Base-by-base conservation (phyloP, 2,797 vertebrate genomes). In the Hippocampus kuda region DNA sequence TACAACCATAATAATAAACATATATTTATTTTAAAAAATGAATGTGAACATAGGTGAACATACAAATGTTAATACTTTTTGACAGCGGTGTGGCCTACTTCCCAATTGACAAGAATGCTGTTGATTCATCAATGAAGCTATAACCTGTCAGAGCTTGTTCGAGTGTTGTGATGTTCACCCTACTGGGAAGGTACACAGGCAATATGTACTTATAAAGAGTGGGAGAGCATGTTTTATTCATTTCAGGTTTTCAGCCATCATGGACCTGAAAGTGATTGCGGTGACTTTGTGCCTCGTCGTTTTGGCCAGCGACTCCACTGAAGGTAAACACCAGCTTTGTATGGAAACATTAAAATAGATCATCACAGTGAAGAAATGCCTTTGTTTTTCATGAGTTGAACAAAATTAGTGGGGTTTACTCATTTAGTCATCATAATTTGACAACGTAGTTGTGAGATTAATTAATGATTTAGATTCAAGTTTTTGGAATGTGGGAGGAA, bases 201-300 rank as follows among this genome's bases (percentile, higher is more conserved):
- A 34, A 53, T 65, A 7, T 10, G 10, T 53, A n/a, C 9, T 10
- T 46, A 26, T 65, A 65, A 65, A 65, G 42, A 65, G 63, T 4
- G 15, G 15, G 26, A 46, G 62, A 42, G 24, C 49, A 27, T 41
- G 4, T 30, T 38, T 41, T 41, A 11, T 5, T 51, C 34, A 5
- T 4, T 12, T 75, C 68, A 74, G 48, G 62, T 60, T 6, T 6
- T 30, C 61, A 54, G 46, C 67, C 69, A 73, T 61, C 79, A 92
- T 92, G 91, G 86, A 88, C 68, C 72, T 83, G 66, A 88, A 83
- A 79, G 51, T 70, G 42, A 46, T 38, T 0, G 61, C 81, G 18
- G 59, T 82, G 65, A 15, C 80, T 34, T 63, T 86, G 61, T 77
- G 77, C n/a, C 66, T 89, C 56, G 79, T 72, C 12, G 71, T 76